Conservation (phyloP, 2,888 invertebrate genomes). For the Cheilosia urbana region DNA sequence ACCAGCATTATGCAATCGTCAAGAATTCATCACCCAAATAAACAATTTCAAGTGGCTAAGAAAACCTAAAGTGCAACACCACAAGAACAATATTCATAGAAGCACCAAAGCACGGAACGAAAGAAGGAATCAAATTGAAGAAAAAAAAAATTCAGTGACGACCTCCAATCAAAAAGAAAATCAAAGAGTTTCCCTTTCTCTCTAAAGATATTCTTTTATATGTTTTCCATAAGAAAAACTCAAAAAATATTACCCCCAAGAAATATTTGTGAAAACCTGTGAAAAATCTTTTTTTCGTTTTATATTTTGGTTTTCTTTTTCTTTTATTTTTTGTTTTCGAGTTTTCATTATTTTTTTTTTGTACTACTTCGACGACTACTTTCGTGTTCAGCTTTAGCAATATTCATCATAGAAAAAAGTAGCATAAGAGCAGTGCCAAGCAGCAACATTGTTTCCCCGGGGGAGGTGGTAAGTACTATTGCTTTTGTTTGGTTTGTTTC, state of each 20-base stretch:
- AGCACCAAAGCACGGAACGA: conserved; percentile 65
- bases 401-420: conserved; percentile 47
- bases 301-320: conserved; percentile 46
- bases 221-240: conserved; percentile 69
- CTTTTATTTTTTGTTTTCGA: conserved; percentile 47
- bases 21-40: conserved; percentile 62
- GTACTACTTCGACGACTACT: conserved; percentile 42
- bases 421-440: conserved; percentile 53
- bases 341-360: conserved; percentile 43
- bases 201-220: conserved; percentile 39
- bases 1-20: conserved; percentile 77
- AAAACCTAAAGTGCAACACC: conserved; percentile 68
- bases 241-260: conserved; percentile 43
- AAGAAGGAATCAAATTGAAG: conserved; percentile 63
- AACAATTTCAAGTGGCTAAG: conserved; percentile 63
- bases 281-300: conserved; percentile 52
- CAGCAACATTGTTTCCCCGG: conserved; percentile 71
- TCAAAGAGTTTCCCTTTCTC: conserved; percentile 66
- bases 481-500: conserved; percentile 38
- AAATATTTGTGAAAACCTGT: conserved; percentile 67
- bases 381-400: conserved; percentile 58
- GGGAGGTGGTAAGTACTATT: conserved; percentile 63
- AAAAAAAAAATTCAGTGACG: conserved; percentile 67
- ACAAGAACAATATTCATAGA: conserved; percentile 64
- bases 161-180: conserved; percentile 75